Evolutionary conservation across 2,888 invertebrate species (phyloP).

Genomic region (Conus canariensis): DNA sequence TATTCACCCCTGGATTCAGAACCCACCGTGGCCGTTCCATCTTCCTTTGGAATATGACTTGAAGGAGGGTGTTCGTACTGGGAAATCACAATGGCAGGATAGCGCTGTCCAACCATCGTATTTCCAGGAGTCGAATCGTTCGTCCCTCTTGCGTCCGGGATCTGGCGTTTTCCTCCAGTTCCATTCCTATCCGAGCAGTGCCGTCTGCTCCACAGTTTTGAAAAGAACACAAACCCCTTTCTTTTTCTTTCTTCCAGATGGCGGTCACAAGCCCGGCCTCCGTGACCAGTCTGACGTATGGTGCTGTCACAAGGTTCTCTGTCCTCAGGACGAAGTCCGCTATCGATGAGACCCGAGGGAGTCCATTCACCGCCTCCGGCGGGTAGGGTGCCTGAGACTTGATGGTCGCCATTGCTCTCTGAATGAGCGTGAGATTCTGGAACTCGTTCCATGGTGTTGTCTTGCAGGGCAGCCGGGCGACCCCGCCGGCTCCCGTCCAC

Average conservation of each 20-base stretch:
- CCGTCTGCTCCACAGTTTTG: neutral
- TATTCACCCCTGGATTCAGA: neutral
- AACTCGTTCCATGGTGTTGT: slow-evolving; percentile 1
- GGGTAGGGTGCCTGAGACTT: too few relatives aligned
- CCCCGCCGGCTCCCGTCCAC: neutral
- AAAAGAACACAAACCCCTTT: neutral
- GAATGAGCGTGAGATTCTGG: neutral
- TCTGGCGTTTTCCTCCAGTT: neutral
- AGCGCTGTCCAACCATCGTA: neutral
- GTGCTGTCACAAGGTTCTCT: neutral
- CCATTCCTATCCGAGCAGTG: neutral
- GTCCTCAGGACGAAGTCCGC: neutral
- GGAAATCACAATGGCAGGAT: neutral
- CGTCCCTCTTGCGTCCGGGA: too few relatives aligned
- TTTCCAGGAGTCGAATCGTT: neutral
- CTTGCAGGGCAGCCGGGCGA: neutral
- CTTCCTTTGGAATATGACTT: neutral
- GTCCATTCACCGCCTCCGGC: too few relatives aligned
- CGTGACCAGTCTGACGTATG: neutral
- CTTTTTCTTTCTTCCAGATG: neutral
- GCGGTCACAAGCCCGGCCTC: neutral
- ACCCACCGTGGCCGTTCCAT: neutral
- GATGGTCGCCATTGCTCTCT: neutral
- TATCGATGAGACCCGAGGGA: neutral
- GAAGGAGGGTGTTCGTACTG: neutral